Conservation (phyloP, 1,140 invertebrate genomes). For the Colletes gigas region DNA sequence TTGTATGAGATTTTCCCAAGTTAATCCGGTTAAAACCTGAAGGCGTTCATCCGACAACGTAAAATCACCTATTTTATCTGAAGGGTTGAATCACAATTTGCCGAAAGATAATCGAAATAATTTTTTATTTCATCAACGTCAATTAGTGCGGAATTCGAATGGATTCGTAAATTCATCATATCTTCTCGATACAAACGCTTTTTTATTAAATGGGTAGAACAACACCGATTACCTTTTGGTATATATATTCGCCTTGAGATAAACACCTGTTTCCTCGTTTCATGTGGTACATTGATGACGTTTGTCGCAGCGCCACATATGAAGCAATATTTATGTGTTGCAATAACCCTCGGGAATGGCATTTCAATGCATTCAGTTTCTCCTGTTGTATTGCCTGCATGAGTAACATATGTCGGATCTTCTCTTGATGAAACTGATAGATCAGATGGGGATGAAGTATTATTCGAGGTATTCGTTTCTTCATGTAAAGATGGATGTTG, state of each 20-base stretch:
- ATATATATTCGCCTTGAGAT: too few species aligned
- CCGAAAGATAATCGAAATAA: conserved; percentile 9
- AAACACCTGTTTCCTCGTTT: conserved; percentile 32
- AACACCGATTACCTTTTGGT: neutral
- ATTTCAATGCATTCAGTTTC: conserved; percentile 21
- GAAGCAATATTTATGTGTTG: conserved; percentile 28
- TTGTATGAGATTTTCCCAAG: neutral
- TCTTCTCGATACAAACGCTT: conserved; percentile 39
- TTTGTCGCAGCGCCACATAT: conserved; percentile 7
- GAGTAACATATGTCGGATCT: neutral
- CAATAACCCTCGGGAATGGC: neutral
- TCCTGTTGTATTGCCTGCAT: neutral
- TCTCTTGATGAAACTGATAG: neutral
- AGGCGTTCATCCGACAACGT: conserved; percentile 54
- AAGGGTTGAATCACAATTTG: conserved; percentile 17
- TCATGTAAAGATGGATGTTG: too few species aligned
- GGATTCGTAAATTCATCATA: neutral
- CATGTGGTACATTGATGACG: conserved; percentile 18
- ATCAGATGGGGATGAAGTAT: neutral
- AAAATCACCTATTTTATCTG: conserved; percentile 52
- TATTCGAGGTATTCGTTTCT: neutral
- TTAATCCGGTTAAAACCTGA: conserved; percentile 54
- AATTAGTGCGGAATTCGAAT: conserved; percentile 1
- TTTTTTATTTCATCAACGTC: neutral
- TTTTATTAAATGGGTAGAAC: conserved; percentile 39